Evolutionary conservation across 1,140 invertebrate genomes (phyloP).

Genomic region (Phymorhynchus buccinoides): DNA sequence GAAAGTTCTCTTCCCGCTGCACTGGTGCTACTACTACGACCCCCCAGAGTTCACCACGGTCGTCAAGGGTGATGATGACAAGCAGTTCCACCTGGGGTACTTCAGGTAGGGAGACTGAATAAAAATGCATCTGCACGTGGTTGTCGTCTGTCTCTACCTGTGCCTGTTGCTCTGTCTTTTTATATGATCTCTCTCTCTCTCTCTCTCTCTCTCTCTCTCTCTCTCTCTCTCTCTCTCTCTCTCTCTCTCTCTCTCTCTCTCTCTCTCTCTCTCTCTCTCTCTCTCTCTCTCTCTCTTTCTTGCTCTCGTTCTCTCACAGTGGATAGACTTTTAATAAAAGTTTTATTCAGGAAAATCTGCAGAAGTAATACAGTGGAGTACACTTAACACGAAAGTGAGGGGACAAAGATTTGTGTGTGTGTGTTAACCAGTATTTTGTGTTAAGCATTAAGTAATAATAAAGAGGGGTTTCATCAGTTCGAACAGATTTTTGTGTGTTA

Average conservation of each 20-base stretch:
- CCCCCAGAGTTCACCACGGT: conserved; percentile 87
- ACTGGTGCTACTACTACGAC: conserved; percentile 95
- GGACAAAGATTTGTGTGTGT: too few species aligned
- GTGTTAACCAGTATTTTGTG: too few species aligned
- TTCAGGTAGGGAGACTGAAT: conserved; percentile 76
- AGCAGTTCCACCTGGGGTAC: conserved; percentile 89
- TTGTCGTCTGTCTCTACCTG: too few species aligned
- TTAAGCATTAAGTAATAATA: too few species aligned
- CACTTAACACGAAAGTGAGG: too few species aligned
- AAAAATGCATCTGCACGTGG: not conserved
- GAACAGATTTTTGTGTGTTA: too few species aligned
- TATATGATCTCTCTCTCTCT: not conserved
- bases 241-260: conserved; percentile 28
- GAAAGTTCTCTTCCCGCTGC: conserved; percentile 79
- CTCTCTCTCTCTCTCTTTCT: too few species aligned
- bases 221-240: conserved; percentile 27
- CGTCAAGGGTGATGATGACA: conserved; percentile 79
- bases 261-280: conserved; percentile 28
- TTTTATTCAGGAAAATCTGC: too few species aligned
- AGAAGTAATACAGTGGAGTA: too few species aligned
- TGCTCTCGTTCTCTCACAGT: too few species aligned
- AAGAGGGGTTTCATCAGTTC: too few species aligned
- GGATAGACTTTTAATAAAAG: too few species aligned
- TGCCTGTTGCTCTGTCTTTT: not conserved
- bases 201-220: not conserved